Conservation (phyloP, 2,888 invertebrate genomes). For the Tinea pellionella region DNA sequence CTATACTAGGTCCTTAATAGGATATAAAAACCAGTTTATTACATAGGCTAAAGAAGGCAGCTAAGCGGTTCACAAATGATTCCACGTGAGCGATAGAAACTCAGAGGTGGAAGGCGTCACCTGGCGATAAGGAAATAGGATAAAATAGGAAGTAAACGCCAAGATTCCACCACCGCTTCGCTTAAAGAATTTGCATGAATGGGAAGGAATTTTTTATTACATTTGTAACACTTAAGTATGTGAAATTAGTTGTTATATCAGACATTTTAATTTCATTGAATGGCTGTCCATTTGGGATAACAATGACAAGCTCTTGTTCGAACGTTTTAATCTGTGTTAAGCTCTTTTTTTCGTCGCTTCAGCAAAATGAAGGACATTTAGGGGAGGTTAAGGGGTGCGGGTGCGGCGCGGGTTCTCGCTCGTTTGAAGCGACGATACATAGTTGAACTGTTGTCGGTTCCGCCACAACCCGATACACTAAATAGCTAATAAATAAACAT, state of each 20-base stretch:
- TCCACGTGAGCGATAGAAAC: conserved; percentile 49
- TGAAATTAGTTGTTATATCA: neutral
- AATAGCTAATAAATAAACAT: neutral
- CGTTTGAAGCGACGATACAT: neutral
- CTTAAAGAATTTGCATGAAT: conserved; percentile 22
- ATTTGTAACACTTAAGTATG: neutral
- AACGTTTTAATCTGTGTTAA: conserved; percentile 12
- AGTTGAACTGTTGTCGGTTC: neutral
- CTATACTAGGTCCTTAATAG: neutral
- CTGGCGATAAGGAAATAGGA: conserved; percentile 54
- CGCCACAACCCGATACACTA: neutral
- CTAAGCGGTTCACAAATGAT: conserved; percentile 60
- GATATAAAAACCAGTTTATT: conserved; percentile 8
- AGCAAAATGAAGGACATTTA: conserved; percentile 11
- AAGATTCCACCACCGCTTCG: conserved; percentile 59
- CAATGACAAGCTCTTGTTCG: conserved; percentile 11
- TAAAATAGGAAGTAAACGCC: conserved; percentile 35
- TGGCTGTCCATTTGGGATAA: conserved; percentile 11
- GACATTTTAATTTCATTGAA: neutral
- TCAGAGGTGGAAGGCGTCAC: conserved; percentile 69
- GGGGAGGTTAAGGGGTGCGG: neutral
- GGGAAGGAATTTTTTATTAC: neutral
- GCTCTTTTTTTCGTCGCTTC: conserved; percentile 12
- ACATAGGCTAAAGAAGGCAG: conserved; percentile 52
- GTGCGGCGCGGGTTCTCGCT: neutral